phyloP scores from a whole-genome alignment of 1,140 invertebrate species.

The Drosophila asahinai region DNA sequence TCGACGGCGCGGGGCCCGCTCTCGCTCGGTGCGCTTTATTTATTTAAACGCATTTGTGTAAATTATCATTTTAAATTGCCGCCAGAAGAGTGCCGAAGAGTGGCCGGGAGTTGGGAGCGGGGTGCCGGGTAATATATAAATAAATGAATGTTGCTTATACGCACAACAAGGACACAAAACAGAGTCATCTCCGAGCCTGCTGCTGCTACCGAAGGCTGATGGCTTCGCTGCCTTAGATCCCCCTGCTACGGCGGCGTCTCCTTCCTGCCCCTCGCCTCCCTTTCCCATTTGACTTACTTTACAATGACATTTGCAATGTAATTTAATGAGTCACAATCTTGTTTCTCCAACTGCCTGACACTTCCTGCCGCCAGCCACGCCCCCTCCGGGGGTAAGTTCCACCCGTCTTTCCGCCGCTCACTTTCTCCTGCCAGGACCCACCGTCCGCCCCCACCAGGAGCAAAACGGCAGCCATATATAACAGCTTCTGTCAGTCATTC shows the following conservation, averaged over 20 bases:
- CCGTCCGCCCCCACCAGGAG: slow-evolving; percentile 1
- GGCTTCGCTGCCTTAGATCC: slow-evolving; percentile 27
- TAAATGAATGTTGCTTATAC: slow-evolving; percentile 79
- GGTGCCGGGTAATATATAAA: slow-evolving; percentile 76
- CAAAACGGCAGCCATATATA: slow-evolving; percentile 44
- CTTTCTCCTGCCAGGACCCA: slow-evolving; percentile 10
- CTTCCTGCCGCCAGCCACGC: slow-evolving; percentile 50
- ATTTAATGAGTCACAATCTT: slow-evolving; percentile 84
- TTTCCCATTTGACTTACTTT: slow-evolving; percentile 73
- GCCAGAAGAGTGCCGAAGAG: slow-evolving; percentile 29
- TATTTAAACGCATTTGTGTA: slow-evolving; percentile 84
- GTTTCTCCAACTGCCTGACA: slow-evolving; percentile 79
- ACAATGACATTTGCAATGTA: slow-evolving; percentile 83
- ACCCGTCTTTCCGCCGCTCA: slow-evolving; percentile 6
- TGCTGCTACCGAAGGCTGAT: slow-evolving; percentile 23
- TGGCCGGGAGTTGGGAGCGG: background rate
- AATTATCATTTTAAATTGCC: slow-evolving; percentile 84
- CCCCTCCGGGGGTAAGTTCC: slow-evolving; percentile 6
- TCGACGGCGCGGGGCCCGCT: background rate
- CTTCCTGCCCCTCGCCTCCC: background rate
- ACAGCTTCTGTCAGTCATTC: slow-evolving; percentile 63
- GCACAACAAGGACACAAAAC: slow-evolving; percentile 42
- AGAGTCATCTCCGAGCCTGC: slow-evolving; percentile 44
- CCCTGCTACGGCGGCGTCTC: background rate
- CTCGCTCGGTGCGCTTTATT: slow-evolving; percentile 70